phyloP scores from a whole-genome alignment of 2,888 invertebrate species.

The Anagyrus pseudococci region DNA sequence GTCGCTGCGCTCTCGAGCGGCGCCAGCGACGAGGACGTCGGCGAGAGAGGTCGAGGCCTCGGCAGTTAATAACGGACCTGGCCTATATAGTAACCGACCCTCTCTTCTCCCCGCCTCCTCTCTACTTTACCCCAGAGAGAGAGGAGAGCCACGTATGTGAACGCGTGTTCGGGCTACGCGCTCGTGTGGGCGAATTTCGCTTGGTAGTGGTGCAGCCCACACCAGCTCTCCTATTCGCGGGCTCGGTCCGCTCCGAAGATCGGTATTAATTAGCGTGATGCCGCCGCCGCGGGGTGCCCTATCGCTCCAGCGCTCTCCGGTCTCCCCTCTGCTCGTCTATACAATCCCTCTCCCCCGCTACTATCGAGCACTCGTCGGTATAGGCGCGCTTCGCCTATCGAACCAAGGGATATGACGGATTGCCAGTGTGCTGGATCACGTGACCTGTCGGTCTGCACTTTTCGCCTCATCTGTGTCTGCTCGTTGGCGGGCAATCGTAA shows the following conservation, averaged over 20 bases:
- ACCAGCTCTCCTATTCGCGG: not conserved
- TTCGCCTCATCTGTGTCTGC: not conserved
- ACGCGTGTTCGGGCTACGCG: slow-evolving; percentile 32
- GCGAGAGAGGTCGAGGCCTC: too few relatives aligned
- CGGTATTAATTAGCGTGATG: slow-evolving; percentile 38
- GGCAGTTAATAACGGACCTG: slow-evolving; percentile 46
- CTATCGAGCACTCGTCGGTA: not conserved
- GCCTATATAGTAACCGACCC: too few relatives aligned
- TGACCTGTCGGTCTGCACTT: not conserved
- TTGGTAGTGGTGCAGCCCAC: too few relatives aligned
- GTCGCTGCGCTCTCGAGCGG: too few relatives aligned
- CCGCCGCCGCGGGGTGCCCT: slow-evolving; percentile 5
- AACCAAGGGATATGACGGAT: not conserved
- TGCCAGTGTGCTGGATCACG: not conserved
- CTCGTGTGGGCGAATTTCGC: too few relatives aligned
- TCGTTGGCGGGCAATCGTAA: too few relatives aligned
- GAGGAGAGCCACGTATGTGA: too few relatives aligned
- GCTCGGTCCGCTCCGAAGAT: too few relatives aligned
- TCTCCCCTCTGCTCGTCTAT: slow-evolving; percentile 6
- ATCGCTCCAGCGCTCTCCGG: not conserved
- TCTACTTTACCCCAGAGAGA: too few relatives aligned
- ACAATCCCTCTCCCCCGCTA: slow-evolving; percentile 1
- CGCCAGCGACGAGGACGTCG: slow-evolving; percentile 11
- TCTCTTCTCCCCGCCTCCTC: too few relatives aligned
- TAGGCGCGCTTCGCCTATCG: not conserved